phyloP scores from a whole-genome alignment of 2,113 vertebrate species.

The Penelope pileata region DNA sequence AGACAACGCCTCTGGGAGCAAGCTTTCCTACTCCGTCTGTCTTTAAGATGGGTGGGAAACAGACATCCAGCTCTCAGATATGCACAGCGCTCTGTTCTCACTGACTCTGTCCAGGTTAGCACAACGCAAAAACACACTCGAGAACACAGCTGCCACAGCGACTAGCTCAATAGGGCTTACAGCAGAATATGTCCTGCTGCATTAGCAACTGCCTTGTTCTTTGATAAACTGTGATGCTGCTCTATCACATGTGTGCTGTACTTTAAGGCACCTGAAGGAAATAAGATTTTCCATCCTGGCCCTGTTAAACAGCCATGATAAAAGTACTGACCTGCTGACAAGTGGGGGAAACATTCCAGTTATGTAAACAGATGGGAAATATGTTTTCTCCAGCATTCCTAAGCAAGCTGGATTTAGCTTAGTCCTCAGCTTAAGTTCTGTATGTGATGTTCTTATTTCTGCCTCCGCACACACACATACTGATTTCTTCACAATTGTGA shows the following conservation, averaged over 20 bases:
- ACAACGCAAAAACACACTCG: background rate
- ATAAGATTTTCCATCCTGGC: constrained; percentile 9
- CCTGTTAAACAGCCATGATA: background rate
- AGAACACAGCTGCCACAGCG: background rate
- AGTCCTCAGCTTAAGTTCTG: constrained; percentile 12
- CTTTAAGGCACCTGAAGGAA: constrained; percentile 37
- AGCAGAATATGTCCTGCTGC: background rate
- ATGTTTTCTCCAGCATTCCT: constrained; percentile 54
- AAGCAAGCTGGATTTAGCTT: constrained; percentile 52
- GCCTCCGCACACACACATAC: background rate
- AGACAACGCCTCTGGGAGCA: background rate
- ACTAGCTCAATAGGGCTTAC: background rate
- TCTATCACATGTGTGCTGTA: background rate
- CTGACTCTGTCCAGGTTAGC: constrained; percentile 26
- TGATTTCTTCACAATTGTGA: background rate
- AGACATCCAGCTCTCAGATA: background rate
- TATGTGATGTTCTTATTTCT: background rate
- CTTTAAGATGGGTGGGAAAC: constrained; percentile 2
- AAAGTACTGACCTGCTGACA: constrained; percentile 35
- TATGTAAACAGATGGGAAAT: constrained; percentile 50
- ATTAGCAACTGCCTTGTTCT: background rate
- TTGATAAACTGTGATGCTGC: constrained; percentile 3
- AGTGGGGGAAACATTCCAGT: constrained; percentile 44
- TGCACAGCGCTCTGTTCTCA: background rate
- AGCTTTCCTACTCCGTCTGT: background rate